Base-by-base conservation (phyloP, 2,888 invertebrate species). In the Horisme vitalbata region DNA sequence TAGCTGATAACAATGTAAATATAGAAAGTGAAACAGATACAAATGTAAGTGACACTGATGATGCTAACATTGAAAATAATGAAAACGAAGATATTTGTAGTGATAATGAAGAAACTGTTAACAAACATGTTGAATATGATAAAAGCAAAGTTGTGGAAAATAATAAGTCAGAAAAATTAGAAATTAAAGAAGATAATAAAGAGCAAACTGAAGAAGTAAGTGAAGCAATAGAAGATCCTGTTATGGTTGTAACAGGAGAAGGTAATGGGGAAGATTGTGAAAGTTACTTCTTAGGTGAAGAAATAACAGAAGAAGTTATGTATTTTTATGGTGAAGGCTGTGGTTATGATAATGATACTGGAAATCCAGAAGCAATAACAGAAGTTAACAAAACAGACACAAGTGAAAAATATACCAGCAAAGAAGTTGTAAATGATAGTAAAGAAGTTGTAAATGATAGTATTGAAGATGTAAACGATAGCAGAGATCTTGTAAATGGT, bases 311-410 rank as follows among this genome's bases (percentile, higher is more conserved):
- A 79, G 91, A 93, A 0, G 83, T 94, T 0, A 88, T 94, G 83
- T 92, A 91, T 74, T 90, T 96, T 67, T 91, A 87, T 59, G 95
- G 95, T 0, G 93, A 93, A 65, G 96, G 96, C 26, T 91, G 79
- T 59, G 96, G 96, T 3, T 83, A 75, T 11, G 94, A 94, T 15
- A 95, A 94, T 71, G 88, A 93, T 46, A 94, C 94, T 3, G 96
- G 95, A 1, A 96, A 95, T 79, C 92, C 87, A 27, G 87, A 84
- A 59, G 63, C 62, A 39, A 60, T 73, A 51, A 74, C 79, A 60
- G 66, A 82, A 61, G 64, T 65, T 37, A 68, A 78, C 24, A 71
- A 61, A 55, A 55, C 61, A 18, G 68, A 71, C 51, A 70, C 78
- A 33, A 75, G 73, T 21, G 76, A 72, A 50, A 83, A 83, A 59